Evolutionary conservation across 2,888 invertebrate genomes (phyloP).

Genomic region (Drosophila meridionalis): DNA sequence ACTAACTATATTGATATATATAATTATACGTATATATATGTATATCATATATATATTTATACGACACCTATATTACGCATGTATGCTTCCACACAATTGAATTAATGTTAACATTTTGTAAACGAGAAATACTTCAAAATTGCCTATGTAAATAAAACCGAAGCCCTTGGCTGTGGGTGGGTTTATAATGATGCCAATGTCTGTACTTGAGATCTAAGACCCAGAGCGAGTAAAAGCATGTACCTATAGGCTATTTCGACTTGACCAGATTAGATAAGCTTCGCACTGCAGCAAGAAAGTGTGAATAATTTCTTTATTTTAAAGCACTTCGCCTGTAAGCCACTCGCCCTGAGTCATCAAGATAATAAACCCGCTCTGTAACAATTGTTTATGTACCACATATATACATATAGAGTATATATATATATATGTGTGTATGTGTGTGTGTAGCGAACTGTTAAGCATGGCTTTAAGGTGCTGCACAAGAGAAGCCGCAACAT

Average conservation of each 20-base stretch:
- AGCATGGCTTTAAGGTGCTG: conserved; percentile 37
- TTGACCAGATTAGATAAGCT: conserved; percentile 57
- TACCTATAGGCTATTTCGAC: conserved; percentile 8
- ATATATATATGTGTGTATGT: neutral
- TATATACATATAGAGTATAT: neutral
- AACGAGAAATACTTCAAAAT: conserved; percentile 51
- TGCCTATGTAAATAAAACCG: conserved; percentile 69
- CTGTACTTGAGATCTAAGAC: neutral
- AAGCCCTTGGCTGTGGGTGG: conserved; percentile 63
- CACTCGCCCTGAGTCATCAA: conserved; percentile 56
- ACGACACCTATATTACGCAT: conserved; percentile 39
- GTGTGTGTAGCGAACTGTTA: conserved; percentile 12
- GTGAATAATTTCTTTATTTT: conserved; percentile 64
- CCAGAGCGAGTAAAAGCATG: neutral
- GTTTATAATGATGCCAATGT: conserved; percentile 41
- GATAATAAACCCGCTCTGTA: conserved; percentile 47
- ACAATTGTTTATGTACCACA: neutral
- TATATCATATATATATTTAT: conserved; percentile 35
- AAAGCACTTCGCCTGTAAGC: conserved; percentile 25
- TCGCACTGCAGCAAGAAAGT: conserved; percentile 51
- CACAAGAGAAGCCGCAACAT: conserved; percentile 33
- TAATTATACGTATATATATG: conserved; percentile 22
- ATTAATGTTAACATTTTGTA: conserved; percentile 65
- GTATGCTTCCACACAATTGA: conserved; percentile 66
- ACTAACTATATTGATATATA: conserved; percentile 8